These are phyloP conservation scores for Lithophane semibrunnea DNA, from an alignment of 2,888 invertebrate genomes.

Conservation along the genomic window DNA sequence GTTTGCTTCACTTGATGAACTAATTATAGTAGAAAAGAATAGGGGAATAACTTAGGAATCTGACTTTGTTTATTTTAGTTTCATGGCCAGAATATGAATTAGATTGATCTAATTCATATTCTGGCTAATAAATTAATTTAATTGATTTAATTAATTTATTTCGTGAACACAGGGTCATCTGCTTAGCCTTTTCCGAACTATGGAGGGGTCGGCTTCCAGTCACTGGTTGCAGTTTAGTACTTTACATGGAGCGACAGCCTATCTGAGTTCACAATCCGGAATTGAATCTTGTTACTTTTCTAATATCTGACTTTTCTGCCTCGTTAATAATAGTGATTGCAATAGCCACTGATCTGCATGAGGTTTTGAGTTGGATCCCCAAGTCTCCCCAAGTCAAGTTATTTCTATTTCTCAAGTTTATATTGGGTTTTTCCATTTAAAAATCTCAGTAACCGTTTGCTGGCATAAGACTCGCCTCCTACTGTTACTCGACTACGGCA, in stretches of 20 bases:
- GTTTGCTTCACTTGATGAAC: slow-evolving; percentile 25
- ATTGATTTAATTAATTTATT: no score
- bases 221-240: neutral
- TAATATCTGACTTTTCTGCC: neutral
- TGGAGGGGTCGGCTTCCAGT: neutral
- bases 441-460: neutral
- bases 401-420: neutral
- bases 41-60: neutral
- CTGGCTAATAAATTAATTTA: no score
- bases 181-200: no score
- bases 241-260: neutral
- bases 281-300: neutral
- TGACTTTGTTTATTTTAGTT: neutral
- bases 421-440: neutral
- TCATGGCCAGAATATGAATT: neutral
- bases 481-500: neutral
- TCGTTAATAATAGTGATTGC: neutral
- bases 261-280: neutral
- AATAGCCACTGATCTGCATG: neutral
- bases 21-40: slow-evolving; percentile 37
- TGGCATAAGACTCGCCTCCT: neutral
- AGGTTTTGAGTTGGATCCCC: neutral
- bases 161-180: neutral
- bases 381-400: no score
- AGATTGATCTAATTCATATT: neutral